Evolutionary conservation across 2,888 invertebrate genomes (phyloP), one percentile per base, ranked within the genome.

Genomic region (Acleris emargana): DNA sequence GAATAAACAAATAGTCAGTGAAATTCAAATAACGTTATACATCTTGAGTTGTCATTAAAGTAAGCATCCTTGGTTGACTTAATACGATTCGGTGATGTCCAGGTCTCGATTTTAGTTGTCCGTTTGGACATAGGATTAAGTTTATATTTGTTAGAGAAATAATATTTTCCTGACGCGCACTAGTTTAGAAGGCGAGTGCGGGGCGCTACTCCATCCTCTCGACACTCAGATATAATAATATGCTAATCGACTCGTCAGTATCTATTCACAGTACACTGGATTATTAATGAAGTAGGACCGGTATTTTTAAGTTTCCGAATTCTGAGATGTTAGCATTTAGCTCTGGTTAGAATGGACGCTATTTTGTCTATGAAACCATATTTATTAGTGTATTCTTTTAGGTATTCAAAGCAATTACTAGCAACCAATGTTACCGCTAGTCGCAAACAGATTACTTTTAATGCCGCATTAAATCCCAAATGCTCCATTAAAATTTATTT

Each of bases 81-180:
- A 76, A 86, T 76, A 86, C 76, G 76, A 88, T 90, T 92, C 84
- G 91, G 89, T 88, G 87, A 67, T 69, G 83, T 88, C 89, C 87
- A 83, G 90, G 79, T 82, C 83, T 77, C 84, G 75, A 72, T 61
- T 88, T 90, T 81, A 83, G 83, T 91, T 90, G 82, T 87, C 86
- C 85, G 86, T 84, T 78, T 78, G 85, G 86, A 84, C 82, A 72
- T 92, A 91, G 92, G 87, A 74, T 88, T 92, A 92, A 89, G 90
- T 91, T 92, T 87, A 89, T 88, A 90, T 88, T 89, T 80, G 78
- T 89, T 91, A 90, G 86, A 89, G 84, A 85, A 83, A 86, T 85
- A 87, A 83, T 84, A 82, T 85, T 87, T 88, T 83, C 83, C 80
- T 78, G 82, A 80, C 86, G 88, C 83, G 90, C 83, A 84, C 80